Conservation (phyloP, 2,888 invertebrate species). For the Proisotoma minuta region DNA sequence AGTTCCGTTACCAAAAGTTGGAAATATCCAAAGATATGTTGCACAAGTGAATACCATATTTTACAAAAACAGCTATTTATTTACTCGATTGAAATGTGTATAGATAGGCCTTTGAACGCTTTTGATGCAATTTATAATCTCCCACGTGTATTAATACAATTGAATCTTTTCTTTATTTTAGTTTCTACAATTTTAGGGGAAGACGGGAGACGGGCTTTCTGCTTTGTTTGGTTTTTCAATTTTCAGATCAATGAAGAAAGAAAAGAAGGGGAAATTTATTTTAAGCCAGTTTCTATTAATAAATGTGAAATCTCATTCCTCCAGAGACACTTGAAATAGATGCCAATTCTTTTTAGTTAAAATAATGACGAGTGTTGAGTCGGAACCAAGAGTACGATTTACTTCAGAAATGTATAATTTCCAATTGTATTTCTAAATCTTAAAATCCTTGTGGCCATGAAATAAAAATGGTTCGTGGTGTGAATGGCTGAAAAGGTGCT, state of each 20-base stretch:
- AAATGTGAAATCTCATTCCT: not conserved
- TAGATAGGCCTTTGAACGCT: too few relatives aligned
- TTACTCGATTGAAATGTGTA: too few relatives aligned
- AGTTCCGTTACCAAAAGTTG: too few relatives aligned
- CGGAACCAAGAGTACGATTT: too few relatives aligned
- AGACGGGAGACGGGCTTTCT: slow-evolving; percentile 1
- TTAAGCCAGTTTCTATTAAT: not conserved
- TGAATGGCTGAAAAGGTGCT: too few relatives aligned
- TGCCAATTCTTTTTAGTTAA: too few relatives aligned
- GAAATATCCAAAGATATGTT: too few relatives aligned
- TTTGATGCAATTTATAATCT: slow-evolving; percentile 4
- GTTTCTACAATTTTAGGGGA: not conserved
- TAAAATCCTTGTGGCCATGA: not conserved
- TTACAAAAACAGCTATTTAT: too few relatives aligned
- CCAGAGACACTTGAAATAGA: too few relatives aligned
- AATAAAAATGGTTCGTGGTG: too few relatives aligned
- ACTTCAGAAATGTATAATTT: not conserved
- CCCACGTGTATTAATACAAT: slow-evolving; percentile 12
- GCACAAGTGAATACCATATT: too few relatives aligned
- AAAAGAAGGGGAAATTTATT: not conserved
- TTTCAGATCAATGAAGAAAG: not conserved
- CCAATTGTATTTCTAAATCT: not conserved
- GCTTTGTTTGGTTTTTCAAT: not conserved
- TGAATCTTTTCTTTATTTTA: slow-evolving; percentile 8
- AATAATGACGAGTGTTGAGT: too few relatives aligned